Evolutionary conservation across 2,113 vertebrate genomes (phyloP), one percentile per base, ranked within the genome.

Genomic region (Rhinogobius similis): DNA sequence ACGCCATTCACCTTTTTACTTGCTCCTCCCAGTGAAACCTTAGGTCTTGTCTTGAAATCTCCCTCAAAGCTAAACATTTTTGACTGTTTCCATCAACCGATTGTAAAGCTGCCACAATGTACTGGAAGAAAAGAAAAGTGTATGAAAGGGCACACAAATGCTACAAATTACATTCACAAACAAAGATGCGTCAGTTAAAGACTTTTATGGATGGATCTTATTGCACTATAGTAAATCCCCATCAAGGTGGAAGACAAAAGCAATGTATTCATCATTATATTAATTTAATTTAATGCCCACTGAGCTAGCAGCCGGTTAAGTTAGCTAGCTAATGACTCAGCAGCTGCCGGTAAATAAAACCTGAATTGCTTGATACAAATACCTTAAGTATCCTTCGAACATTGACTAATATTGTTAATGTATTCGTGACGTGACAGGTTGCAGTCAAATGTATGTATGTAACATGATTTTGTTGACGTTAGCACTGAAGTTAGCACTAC

Each of bases 51-150:
- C 88, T 96, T 98, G 93, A 99, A 99, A 73, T 98, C 97, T 82
- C 97, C 98, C 91, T 98, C 98, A 84, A 99, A 99, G 92, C 98
- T 99, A 81, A 99, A 99, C 98, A 99, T 99, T 88, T 95, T 90
- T 93, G 91, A 80, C 87, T 89, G 90, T 96, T 96, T 87, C 95
- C 97, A 98, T 98, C 76, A 77, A 95, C 91, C 74, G 74, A 76
- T 56, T 73, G 55, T 64, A 38, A 75, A 5, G 29, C 63, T 65
- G 48, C 18, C 48, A 50, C 53, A 14, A 20, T 20, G 38, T 68
- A 43, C 87, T 89, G 73, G 67, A 81, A 77, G 11, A 67, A 85
- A 82, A 78, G 0, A 1, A 24, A 21, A 16, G 20, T 12, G 20
- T n/a, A 32, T n/a, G 16, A n/a, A 21, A 16, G 16, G n/a, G 14